These are phyloP conservation scores for rat (Rattus norvegicus) DNA, from an alignment of 2,113 vertebrate genomes.

Conservation along the genomic window GRCr8 NC_086039.1:23645501-23646000, in stretches of 20 bases:
- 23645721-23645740: constrained; percentile 24
- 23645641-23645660: not conserved
- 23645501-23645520: not conserved
- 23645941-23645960: constrained; percentile 96
- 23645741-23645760: constrained; percentile 43
- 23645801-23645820: constrained; percentile 21
- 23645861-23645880: constrained; percentile 83
- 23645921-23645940: constrained; percentile 97
- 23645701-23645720: not conserved
- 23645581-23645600: constrained; percentile 59
- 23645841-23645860: constrained; percentile 51
- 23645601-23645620: not conserved
- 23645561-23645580: constrained; percentile 21
- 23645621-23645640: not conserved
- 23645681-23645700: constrained; percentile 18
- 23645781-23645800: not conserved
- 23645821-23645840: constrained; percentile 33
- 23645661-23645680: not conserved
- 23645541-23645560: constrained; percentile 38
- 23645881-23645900: constrained; percentile 94
- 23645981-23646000: constrained; percentile 94
- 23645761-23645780: constrained; percentile 1
- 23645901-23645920: constrained; percentile 97
- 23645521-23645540: constrained; percentile 34
- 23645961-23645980: constrained; percentile 98